Conservation (phyloP, 2,113 vertebrate genomes). For the Nothocercus nigrocapillus region DNA sequence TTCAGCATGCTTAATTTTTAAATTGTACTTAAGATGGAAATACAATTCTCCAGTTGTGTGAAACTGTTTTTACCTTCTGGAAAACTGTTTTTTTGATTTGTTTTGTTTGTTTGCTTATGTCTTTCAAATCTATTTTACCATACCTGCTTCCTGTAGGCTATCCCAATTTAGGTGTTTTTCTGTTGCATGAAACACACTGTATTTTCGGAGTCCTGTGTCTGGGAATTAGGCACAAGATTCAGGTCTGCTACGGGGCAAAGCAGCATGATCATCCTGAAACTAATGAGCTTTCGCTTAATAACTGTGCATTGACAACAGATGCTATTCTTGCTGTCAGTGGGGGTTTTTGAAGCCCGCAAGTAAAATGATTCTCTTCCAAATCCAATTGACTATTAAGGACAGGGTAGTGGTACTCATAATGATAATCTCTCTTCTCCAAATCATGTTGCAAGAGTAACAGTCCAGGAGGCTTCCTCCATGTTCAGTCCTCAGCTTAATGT, state of each 20-base stretch:
- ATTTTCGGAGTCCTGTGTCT: not conserved
- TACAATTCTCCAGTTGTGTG: not conserved
- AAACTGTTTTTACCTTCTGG: not conserved
- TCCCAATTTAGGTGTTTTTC: not conserved
- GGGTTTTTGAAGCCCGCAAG: not conserved
- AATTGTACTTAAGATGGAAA: not conserved
- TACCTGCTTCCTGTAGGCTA: not conserved
- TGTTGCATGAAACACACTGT: not conserved
- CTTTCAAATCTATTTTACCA: not conserved
- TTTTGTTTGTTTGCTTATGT: not conserved
- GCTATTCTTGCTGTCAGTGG: not conserved
- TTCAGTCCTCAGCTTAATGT: not conserved
- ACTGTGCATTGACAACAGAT: not conserved
- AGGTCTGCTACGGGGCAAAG: not conserved
- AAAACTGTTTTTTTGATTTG: too few species aligned
- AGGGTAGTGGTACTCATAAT: accelerated
- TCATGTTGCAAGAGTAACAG: not conserved
- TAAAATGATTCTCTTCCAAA: not conserved
- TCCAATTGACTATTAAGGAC: not conserved
- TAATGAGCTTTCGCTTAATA: not conserved
- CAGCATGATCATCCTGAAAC: not conserved
- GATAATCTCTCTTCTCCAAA: not conserved
- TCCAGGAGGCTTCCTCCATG: not conserved
- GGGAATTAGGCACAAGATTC: not conserved
- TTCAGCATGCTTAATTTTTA: not conserved